phyloP scores from a whole-genome alignment of 2,113 vertebrate species.

The Varanus salvator region DNA sequence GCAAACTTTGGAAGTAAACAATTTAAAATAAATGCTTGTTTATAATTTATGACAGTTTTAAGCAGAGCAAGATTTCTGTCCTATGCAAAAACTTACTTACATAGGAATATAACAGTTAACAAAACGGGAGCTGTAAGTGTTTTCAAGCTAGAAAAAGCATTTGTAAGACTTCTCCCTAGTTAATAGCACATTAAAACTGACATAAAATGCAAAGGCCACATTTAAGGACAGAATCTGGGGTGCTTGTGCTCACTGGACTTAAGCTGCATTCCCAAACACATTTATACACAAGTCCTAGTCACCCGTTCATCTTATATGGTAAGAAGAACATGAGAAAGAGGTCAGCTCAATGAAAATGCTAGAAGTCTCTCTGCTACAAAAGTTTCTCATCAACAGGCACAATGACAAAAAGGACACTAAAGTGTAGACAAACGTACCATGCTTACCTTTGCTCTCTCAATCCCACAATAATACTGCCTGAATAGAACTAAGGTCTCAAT shows the following conservation, averaged over 20 bases:
- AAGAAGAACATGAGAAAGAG: background rate
- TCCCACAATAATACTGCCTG: background rate
- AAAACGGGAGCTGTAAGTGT: background rate
- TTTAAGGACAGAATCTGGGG: background rate
- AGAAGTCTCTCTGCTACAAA: background rate
- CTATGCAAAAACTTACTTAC: background rate
- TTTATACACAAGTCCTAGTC: background rate
- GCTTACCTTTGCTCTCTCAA: background rate
- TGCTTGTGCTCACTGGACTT: background rate
- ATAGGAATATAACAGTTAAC: background rate
- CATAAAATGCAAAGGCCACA: background rate
- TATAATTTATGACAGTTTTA: background rate
- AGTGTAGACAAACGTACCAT: background rate
- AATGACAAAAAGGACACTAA: background rate
- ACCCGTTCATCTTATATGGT: background rate
- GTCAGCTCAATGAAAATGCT: no score
- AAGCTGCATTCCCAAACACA: background rate
- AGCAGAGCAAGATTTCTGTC: background rate
- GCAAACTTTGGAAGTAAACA: constrained; percentile 21
- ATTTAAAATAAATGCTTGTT: background rate
- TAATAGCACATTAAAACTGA: background rate
- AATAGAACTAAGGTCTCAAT: background rate
- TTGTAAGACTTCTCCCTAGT: no score
- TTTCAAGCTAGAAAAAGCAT: no score
- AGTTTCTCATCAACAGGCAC: background rate